Conservation (phyloP, 2,797 vertebrate species). For the Crypturellus tataupa region DNA sequence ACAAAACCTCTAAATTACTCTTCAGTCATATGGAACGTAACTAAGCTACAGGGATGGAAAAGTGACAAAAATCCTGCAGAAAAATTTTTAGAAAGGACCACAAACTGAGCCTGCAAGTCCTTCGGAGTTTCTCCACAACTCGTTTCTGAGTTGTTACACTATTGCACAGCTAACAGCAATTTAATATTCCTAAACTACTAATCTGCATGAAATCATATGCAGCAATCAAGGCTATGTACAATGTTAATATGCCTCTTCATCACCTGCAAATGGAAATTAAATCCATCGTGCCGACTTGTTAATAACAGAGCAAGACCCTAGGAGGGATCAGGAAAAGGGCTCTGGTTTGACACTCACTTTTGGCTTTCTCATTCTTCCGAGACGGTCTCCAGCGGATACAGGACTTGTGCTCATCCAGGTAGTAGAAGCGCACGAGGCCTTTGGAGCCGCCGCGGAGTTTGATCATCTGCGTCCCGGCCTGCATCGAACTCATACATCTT, state of each 20-base stretch:
- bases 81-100: neutral
- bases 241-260: neutral
- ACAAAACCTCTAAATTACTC: neutral
- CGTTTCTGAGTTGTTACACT: neutral
- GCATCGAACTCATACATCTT: slow-evolving; percentile 97
- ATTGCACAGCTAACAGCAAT: neutral
- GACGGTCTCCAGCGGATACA: slow-evolving; percentile 98
- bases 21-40: neutral
- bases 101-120: neutral
- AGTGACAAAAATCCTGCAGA: neutral
- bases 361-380: slow-evolving; percentile 97
- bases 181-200: neutral
- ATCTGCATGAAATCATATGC: neutral
- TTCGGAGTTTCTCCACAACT: neutral
- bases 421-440: slow-evolving; percentile 94
- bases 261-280: neutral
- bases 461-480: slow-evolving; percentile 95
- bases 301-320: neutral
- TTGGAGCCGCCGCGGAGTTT: slow-evolving; percentile 95
- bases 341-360: slow-evolving; percentile 87
- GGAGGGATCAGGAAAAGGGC: neutral
- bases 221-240: neutral
- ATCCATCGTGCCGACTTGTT: rapidly evolving
- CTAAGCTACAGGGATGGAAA: neutral
- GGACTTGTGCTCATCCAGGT: slow-evolving; percentile 94